Evolutionary conservation across 2,797 vertebrate species (phyloP), one percentile per base, ranked within the genome.

Genomic region (Spondyliosoma cantharus): DNA sequence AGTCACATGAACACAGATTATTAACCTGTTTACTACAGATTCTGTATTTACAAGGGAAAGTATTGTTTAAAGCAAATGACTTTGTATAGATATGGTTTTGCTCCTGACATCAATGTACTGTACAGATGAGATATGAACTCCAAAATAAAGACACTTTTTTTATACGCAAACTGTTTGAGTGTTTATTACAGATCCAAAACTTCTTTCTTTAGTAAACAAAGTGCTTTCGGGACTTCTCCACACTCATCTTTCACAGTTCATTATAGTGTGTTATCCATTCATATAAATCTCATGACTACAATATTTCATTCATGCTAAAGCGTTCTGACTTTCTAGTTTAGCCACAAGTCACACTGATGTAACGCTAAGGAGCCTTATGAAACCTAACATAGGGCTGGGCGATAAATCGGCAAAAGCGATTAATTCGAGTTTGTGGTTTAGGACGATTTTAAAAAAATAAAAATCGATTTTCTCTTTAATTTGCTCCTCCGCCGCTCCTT

Each of bases 71-170:
- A n/a, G 71, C 24, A 37, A 6, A 42, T 5, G 32, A 64, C 17
- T 74, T 61, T 76, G 12, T 71, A 70, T 53, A 5, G 1, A 17
- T 45, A 54, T 15, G 14, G 32, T 68, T 77, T 67, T 76, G 19
- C 37, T 50, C 62, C 15, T 84, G 32, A 77, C 24, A 24, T 37
- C 49, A 1, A 68, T 85, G 58, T 85, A 76, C 14, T 53, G 37
- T 72, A 80, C 22, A 48, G 46, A 58, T 60, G 32, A 37, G 32
- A 37, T 15, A 17, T 25, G 29, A 64, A 50, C 32, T 74, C n/a
- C n/a, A 64, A 9, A 85, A 91, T 86, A 91, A 91, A 89, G 60
- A 32, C 12, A 76, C 19, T 50, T 72, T 82, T 78, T 81, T 63
- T 65, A 4, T 25, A 77, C 74, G 53, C 48, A 71, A 71, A 52